Base-by-base conservation (phyloP, 92 coral and sea anemone genomes). In the Muricea muricata region DNA sequence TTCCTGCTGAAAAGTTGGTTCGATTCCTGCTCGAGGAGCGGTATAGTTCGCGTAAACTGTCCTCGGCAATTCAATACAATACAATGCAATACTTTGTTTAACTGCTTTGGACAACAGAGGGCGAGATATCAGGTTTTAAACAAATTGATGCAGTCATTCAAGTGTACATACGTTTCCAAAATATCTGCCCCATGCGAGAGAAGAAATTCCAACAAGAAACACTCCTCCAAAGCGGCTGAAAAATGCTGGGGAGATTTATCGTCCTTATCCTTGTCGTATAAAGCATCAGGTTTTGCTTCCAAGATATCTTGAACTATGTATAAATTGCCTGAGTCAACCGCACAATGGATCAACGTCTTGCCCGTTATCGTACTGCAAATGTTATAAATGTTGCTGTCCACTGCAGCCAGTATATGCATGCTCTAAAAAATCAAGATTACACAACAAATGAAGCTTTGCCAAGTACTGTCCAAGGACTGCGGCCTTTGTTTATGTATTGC, bases 221-320 rank as follows among this genome's bases (percentile, higher is more conserved):
- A 39, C 24, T 28, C 57, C 37, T 63, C 70, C 37, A 63, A 41
- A 8, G 70, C 70, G 37, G 70, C 70, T 0, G 70, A 37, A 20
- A 42, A 73, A 46, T 73, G 79, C 58, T 39, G 79, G n/a, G 79
- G 79, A 15, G 79, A 21, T 73, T 48, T 46, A 0, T 30, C 52
- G 26, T 73, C 33, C 15, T n/a, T 42, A 21, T 73, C 79, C 21
- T 40, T 73, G 21, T 63, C 70, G 30, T 28, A 63, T 39, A 63
- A 63, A 28, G 70, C 70, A 25, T 63, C 70, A 30, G 79, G 79
- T 40, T 61, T 42, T 41, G 52, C 54, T 39, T 73, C 58, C 37
- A 73, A 48, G 34, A 73, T 73, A 48, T 73, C 55, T 73, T 73
- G 32, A 14, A 73, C 79, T 12, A 73, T 73, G 32, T 42, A 73